phyloP scores from a whole-genome alignment of 35 echinoderm and acorn worm genomes.

The Ptychodera flava region DNA sequence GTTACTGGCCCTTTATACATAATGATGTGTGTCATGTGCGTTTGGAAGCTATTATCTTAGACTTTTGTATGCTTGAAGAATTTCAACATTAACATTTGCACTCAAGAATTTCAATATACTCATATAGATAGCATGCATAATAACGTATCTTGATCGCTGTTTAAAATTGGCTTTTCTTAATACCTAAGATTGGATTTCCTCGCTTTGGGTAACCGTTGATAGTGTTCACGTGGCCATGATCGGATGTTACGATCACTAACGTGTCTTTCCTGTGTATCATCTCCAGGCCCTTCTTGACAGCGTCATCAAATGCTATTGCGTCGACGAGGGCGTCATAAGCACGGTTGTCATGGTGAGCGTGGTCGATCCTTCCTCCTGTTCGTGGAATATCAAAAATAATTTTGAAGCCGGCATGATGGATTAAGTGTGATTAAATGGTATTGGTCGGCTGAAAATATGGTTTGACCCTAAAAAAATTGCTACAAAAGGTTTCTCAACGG shows the following conservation, averaged over 20 bases:
- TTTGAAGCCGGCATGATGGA: too few species aligned
- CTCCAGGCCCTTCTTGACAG: conserved; percentile 54
- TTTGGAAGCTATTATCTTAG: background rate
- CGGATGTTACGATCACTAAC: conserved; percentile 78
- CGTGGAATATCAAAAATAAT: too few species aligned
- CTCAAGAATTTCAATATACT: background rate
- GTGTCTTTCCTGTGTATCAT: conserved; percentile 65
- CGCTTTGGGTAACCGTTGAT: conserved; percentile 62
- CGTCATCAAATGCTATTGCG: conserved; percentile 40
- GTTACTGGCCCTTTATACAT: too few species aligned
- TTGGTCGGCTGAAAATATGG: too few species aligned
- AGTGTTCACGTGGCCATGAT: conserved; percentile 64
- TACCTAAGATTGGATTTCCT: conserved; percentile 89
- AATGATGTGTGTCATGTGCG: background rate
- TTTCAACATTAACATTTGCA: background rate
- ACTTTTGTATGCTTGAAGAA: too few species aligned
- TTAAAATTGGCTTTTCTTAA: too few species aligned
- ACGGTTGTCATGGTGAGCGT: conserved; percentile 42
- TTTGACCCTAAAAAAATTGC: too few species aligned
- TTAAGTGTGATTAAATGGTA: too few species aligned
- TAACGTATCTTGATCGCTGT: too few species aligned
- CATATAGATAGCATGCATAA: background rate
- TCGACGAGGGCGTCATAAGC: conserved; percentile 62
- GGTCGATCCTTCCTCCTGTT: conserved; percentile 78
- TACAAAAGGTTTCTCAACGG: too few species aligned